Percentiles rank a stretch among this genome's conserved stretches.
phyloP scores from a whole-genome alignment of 2,888 invertebrate species.

The Boloria selene region DNA sequence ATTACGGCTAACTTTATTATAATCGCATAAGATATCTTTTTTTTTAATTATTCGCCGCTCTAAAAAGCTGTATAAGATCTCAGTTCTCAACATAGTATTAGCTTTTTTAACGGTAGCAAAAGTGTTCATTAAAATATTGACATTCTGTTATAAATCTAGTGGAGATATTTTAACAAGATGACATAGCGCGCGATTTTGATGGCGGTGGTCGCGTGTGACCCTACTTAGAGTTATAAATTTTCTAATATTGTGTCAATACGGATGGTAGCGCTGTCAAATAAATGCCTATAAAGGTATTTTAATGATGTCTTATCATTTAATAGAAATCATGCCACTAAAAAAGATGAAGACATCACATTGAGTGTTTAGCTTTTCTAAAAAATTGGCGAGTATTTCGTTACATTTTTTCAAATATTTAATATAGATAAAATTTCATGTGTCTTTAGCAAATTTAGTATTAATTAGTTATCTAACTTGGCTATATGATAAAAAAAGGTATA shows the following conservation, averaged over 20 bases:
- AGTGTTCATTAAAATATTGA: constrained; percentile 63
- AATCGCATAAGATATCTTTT: too few relatives aligned
- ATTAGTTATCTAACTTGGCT: too few relatives aligned
- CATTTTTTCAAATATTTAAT: too few relatives aligned
- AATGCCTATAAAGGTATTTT: constrained; percentile 33
- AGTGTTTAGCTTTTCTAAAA: background rate
- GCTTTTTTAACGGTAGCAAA: constrained; percentile 41
- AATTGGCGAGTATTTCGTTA: background rate
- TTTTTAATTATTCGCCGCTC: too few relatives aligned
- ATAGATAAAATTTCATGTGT: too few relatives aligned
- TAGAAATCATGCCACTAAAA: background rate
- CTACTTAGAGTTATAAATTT: constrained; percentile 29
- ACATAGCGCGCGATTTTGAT: constrained; percentile 46
- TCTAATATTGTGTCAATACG: constrained; percentile 28
- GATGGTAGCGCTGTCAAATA: constrained; percentile 21
- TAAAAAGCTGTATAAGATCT: constrained; percentile 1
- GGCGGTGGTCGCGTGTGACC: constrained; percentile 32
- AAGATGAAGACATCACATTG: background rate
- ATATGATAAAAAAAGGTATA: too few relatives aligned
- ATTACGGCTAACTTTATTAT: too few relatives aligned
- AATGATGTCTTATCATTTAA: constrained; percentile 30
- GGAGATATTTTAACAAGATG: constrained; percentile 66
- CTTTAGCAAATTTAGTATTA: too few relatives aligned
- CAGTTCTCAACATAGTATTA: constrained; percentile 4
- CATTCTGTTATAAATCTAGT: constrained; percentile 57